Conservation (phyloP, 2,888 invertebrate species). For the Spilarctia lutea region DNA sequence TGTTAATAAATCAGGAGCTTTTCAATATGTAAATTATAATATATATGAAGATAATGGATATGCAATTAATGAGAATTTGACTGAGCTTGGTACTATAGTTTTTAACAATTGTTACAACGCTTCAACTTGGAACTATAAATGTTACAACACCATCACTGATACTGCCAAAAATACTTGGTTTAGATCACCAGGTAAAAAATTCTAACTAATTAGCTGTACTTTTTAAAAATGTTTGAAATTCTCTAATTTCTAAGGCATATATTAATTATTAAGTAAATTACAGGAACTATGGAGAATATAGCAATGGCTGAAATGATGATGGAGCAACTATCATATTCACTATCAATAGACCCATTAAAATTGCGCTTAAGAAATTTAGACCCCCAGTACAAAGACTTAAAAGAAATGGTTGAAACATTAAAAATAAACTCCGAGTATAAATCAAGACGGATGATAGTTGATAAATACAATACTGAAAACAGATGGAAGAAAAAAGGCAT, state of each 20-base stretch:
- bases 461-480: conserved; percentile 84
- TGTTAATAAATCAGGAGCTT: conserved; percentile 74
- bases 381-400: conserved; percentile 53
- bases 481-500: conserved; percentile 91
- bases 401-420: conserved; percentile 82
- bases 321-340: conserved; percentile 86
- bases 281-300: conserved; percentile 50
- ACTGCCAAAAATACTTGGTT: conserved; percentile 64
- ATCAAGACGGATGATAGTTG: conserved; percentile 52
- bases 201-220: neutral
- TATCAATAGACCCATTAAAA: conserved; percentile 84
- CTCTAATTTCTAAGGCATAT: too few relatives aligned
- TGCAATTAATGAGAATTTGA: conserved; percentile 55
- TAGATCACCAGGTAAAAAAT: conserved; percentile 59
- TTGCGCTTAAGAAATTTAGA: conserved; percentile 77
- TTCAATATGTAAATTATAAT: conserved; percentile 79
- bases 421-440: conserved; percentile 83
- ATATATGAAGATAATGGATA: conserved; percentile 80
- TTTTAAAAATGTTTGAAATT: too few relatives aligned
- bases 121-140: conserved; percentile 57
- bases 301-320: conserved; percentile 86
- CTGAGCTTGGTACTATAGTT: conserved; percentile 37
- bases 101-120: conserved; percentile 60
- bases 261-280: too few relatives aligned
- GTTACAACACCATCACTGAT: conserved; percentile 58